These are phyloP conservation scores for Semaprochilodus insignis DNA, from an alignment of 2,797 vertebrate genomes.

Conservation along the genomic window DNA sequence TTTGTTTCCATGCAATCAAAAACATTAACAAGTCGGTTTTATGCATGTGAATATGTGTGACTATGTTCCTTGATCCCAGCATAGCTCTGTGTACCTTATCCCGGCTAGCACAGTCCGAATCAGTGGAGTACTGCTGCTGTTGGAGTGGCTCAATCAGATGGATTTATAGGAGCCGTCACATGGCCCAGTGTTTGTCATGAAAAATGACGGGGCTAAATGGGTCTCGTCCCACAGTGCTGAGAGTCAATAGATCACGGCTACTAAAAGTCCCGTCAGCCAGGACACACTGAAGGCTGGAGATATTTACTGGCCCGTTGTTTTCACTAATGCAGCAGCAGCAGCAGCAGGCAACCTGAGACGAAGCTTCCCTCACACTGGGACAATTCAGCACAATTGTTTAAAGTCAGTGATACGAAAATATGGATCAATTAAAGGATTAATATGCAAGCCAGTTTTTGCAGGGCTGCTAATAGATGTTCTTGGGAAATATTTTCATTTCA, in stretches of 20 bases:
- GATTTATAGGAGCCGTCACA: constrained; percentile 79
- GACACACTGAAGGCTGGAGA: constrained; percentile 66
- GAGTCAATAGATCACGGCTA: constrained; percentile 80
- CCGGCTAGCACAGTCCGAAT: constrained; percentile 36
- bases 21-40: not conserved
- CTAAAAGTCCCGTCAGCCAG: constrained; percentile 78
- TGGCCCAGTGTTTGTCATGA: constrained; percentile 81
- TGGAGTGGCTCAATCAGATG: constrained; percentile 72
- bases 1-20: not conserved
- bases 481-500: not conserved
- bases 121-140: constrained; percentile 57
- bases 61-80: not conserved
- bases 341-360: constrained; percentile 15
- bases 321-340: constrained; percentile 54
- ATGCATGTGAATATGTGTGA: not conserved
- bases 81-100: not conserved
- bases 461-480: not conserved
- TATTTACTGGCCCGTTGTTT: constrained; percentile 71
- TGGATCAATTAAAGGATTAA: not conserved
- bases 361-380: constrained; percentile 3
- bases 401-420: not conserved
- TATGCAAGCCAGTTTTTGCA: too few relatives aligned
- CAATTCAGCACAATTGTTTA: not conserved
- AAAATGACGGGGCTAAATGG: constrained; percentile 84
- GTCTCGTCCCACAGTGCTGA: constrained; percentile 76